Evolutionary conservation across 1,140 invertebrate species (phyloP).

Genomic region (Panagrolaimus sp.): DNA sequence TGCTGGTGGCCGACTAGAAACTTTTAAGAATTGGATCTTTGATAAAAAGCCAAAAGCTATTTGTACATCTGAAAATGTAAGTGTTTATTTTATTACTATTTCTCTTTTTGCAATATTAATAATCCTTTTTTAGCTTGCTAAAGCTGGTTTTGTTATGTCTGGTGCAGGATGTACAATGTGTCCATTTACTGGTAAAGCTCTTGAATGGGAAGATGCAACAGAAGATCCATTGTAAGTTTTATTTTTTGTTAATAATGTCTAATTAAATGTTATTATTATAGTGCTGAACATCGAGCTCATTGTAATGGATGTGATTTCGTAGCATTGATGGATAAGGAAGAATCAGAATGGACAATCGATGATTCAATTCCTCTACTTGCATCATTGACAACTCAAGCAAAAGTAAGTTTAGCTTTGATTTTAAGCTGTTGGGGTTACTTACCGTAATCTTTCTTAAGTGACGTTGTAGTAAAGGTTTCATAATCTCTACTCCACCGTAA

Average conservation of each 20-base stretch:
- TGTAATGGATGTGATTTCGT: background rate
- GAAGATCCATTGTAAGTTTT: slow-evolving; percentile 8
- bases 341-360: background rate
- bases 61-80: background rate
- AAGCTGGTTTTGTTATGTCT: slow-evolving; percentile 3
- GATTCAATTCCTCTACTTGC: background rate
- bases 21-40: background rate
- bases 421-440: background rate
- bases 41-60: background rate
- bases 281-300: background rate
- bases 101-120: background rate
- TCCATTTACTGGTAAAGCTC: background rate
- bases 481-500: too few relatives aligned
- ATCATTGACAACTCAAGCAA: background rate
- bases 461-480: too few relatives aligned
- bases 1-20: background rate
- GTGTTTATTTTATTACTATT: background rate
- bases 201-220: background rate
- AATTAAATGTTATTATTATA: background rate
- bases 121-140: background rate
- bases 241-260: too few relatives aligned
- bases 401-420: background rate
- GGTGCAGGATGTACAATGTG: background rate
- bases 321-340: background rate
- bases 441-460: too few relatives aligned